A percentile compares a stretch with the other conserved stretches of the same genome.
phyloP scores from a whole-genome alignment of 2,113 vertebrate genomes.

The Paratilapia polleni region DNA sequence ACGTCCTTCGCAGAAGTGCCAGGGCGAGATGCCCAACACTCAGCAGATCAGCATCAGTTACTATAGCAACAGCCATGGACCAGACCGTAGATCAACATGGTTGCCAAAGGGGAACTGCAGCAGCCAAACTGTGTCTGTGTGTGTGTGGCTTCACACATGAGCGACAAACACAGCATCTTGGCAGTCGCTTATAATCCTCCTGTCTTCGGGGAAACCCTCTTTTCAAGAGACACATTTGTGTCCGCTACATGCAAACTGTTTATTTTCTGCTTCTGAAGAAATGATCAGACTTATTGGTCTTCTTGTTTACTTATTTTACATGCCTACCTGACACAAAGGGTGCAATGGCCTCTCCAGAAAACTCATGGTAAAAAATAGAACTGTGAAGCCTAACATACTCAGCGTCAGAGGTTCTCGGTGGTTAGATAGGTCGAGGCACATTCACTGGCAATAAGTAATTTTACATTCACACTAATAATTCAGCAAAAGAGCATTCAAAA shows the following conservation, averaged over 20 bases:
- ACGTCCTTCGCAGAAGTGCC: conserved; percentile 12
- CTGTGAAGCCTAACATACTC: not conserved
- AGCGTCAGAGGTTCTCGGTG: not conserved
- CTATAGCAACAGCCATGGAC: conserved; percentile 60
- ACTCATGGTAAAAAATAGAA: not conserved
- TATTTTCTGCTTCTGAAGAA: not conserved
- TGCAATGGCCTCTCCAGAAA: not conserved
- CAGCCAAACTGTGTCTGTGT: conserved; percentile 30
- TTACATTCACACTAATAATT: not conserved
- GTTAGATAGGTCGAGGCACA: not conserved
- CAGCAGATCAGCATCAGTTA: conserved; percentile 64
- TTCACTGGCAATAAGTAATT: not conserved
- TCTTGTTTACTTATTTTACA: not conserved
- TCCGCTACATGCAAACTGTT: not conserved
- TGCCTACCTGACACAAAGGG: not conserved
- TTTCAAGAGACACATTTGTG: not conserved
- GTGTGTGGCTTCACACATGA: conserved; percentile 26
- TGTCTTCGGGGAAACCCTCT: not conserved
- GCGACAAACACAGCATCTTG: not conserved
- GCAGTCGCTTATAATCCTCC: not conserved
- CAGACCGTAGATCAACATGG: conserved; percentile 57
- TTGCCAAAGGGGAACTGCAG: conserved; percentile 51
- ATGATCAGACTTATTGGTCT: not conserved
- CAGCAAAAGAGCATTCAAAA: not conserved
- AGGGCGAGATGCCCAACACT: conserved; percentile 34